Conservation (phyloP, 1,140 invertebrate species). For the Rhysida immarginata region DNA sequence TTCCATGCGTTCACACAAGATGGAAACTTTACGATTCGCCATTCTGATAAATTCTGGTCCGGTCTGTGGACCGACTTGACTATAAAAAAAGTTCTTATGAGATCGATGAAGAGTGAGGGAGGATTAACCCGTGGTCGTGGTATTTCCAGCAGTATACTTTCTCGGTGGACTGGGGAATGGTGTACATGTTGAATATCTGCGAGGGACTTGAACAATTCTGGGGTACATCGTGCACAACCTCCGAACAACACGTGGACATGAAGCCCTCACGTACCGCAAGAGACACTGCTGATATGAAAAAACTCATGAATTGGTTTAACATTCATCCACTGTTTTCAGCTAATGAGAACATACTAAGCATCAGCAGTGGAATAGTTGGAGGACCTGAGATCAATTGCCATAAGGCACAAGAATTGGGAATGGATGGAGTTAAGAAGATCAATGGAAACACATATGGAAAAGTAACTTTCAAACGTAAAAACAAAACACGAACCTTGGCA, state of each 20-base stretch:
- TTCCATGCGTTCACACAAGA: conserved; percentile 12
- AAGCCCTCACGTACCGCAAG: neutral
- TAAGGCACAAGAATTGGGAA: neutral
- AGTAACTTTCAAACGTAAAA: too few species aligned
- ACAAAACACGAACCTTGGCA: too few species aligned
- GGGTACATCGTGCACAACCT: neutral
- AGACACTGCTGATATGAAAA: conserved; percentile 2
- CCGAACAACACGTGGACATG: conserved; percentile 2
- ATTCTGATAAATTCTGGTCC: conserved; percentile 21
- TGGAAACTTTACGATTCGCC: conserved; percentile 15
- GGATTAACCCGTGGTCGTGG: conserved; percentile 21
- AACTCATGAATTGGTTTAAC: neutral
- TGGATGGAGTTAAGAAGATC: neutral
- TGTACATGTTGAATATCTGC: neutral
- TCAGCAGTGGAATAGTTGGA: conserved; percentile 1
- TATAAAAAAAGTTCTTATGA: conserved; percentile 22
- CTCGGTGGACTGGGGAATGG: conserved; percentile 13
- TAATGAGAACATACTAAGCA: too few species aligned
- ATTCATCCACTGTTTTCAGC: neutral
- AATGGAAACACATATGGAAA: neutral
- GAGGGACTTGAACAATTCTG: neutral
- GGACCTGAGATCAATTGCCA: neutral
- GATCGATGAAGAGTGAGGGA: conserved; percentile 19
- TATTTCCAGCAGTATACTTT: conserved; percentile 15
- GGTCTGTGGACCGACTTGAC: conserved; percentile 24